A percentile compares a stretch with the other conserved stretches of the same genome.
Conservation (phyloP, 2,113 vertebrate genomes). For the Microcebus tavaratra region DNA sequence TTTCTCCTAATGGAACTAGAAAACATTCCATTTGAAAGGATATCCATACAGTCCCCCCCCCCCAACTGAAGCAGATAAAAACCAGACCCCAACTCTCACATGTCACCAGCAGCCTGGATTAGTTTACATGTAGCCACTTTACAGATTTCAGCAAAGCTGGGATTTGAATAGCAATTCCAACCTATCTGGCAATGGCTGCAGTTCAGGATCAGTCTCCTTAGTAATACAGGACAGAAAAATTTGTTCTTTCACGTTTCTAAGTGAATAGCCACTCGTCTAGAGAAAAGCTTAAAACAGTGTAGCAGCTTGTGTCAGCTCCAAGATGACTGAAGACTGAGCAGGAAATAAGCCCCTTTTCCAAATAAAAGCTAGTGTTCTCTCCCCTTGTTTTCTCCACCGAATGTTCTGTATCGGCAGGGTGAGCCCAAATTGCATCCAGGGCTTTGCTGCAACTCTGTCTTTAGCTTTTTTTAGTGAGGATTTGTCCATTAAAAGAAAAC, state of each 20-base stretch:
- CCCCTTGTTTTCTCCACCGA: constrained; percentile 56
- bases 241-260: constrained; percentile 76
- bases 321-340: constrained; percentile 79
- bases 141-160: constrained; percentile 29
- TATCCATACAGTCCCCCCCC: background rate
- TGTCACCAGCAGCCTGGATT: constrained; percentile 42
- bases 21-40: constrained; percentile 23
- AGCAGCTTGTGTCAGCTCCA: constrained; percentile 81
- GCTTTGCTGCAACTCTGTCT: constrained; percentile 73
- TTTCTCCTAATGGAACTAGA: constrained; percentile 19
- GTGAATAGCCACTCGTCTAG: constrained; percentile 76
- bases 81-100: constrained; percentile 55
- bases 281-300: constrained; percentile 78
- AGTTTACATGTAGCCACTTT: constrained; percentile 50
- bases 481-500: constrained; percentile 79
- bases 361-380: constrained; percentile 81
- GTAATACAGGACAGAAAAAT: constrained; percentile 63
- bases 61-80: constrained; percentile 1
- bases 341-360: constrained; percentile 83
- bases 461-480: constrained; percentile 67
- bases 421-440: constrained; percentile 78
- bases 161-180: constrained; percentile 37
- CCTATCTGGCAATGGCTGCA: constrained; percentile 63
- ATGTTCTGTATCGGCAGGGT: constrained; percentile 73
- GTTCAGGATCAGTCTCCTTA: constrained; percentile 68